These are phyloP conservation scores for Drosophila punjabiensis DNA, from an alignment of 1,140 invertebrate species.

Conservation along the genomic window DNA sequence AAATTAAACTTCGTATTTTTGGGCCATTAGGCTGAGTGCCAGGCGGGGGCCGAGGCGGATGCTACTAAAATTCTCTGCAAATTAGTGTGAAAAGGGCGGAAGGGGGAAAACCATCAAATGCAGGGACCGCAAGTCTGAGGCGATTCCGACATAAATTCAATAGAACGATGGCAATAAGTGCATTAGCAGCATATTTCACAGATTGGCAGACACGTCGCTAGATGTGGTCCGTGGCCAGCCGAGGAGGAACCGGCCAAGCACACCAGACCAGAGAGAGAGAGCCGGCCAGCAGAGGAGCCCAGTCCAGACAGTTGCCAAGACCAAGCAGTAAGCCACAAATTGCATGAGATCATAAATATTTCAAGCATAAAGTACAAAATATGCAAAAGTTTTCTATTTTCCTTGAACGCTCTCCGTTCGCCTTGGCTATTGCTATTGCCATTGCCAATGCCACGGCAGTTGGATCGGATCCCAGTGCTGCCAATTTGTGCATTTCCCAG, in stretches of 20 bases:
- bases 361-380: conserved; percentile 84
- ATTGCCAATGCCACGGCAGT: conserved; percentile 38
- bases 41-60: conserved; percentile 16
- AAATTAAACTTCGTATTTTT: background rate
- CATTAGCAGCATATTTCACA: conserved; percentile 84
- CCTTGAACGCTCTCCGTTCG: conserved; percentile 37
- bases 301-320: conserved; percentile 62
- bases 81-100: conserved; percentile 47
- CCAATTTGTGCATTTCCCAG: conserved; percentile 14
- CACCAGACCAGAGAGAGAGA: conserved; percentile 6
- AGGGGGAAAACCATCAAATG: conserved; percentile 41
- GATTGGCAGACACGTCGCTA: conserved; percentile 80
- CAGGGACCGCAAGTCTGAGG: conserved; percentile 54
- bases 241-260: conserved; percentile 21
- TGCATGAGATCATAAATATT: conserved; percentile 84
- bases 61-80: conserved; percentile 55
- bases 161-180: conserved; percentile 79
- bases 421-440: conserved; percentile 51
- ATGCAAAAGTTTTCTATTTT: conserved; percentile 81
- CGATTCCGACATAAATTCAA: conserved; percentile 79
- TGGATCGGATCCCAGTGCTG: conserved; percentile 14
- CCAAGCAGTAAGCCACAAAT: conserved; percentile 82
- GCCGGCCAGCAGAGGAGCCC: conserved; percentile 13
- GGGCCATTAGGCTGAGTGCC: conserved; percentile 70
- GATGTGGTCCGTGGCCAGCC: conserved; percentile 54